Evolutionary conservation across 2,888 invertebrate species (phyloP).

Genomic region (Megaustenia siamemsis): DNA sequence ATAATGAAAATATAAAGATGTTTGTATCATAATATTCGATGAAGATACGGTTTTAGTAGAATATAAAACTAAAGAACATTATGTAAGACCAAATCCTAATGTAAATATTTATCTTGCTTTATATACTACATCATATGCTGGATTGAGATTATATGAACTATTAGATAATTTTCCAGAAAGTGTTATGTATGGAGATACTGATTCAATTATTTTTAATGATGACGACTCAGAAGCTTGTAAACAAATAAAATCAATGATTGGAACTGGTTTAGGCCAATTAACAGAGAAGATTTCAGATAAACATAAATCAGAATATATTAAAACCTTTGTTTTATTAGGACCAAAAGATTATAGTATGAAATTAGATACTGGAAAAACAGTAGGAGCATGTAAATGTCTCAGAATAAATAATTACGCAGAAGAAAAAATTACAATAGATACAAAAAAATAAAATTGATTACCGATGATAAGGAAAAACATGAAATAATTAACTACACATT

Average conservation of each 20-base stretch:
- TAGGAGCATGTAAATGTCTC: neutral
- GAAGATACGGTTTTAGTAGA: constrained; percentile 4
- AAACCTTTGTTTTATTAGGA: constrained; percentile 3
- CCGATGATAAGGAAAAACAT: neutral
- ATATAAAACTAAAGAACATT: constrained; percentile 24
- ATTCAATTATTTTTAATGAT: constrained; percentile 17
- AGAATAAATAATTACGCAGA: neutral
- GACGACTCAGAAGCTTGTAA: constrained; percentile 11
- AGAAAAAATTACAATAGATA: constrained; percentile 25
- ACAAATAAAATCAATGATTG: constrained; percentile 11
- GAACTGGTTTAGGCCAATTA: constrained; percentile 8
- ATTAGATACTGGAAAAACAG: neutral
- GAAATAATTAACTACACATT: constrained; percentile 7
- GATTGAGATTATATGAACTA: constrained; percentile 10
- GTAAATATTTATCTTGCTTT: constrained; percentile 15
- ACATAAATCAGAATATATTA: constrained; percentile 13
- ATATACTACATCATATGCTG: constrained; percentile 6
- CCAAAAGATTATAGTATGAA: constrained; percentile 17
- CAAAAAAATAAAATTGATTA: constrained; percentile 1
- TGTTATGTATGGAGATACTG: constrained; percentile 1
- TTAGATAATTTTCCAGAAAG: constrained; percentile 6
- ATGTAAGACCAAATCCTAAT: constrained; percentile 18
- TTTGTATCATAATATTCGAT: constrained; percentile 6
- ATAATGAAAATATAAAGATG: constrained; percentile 28
- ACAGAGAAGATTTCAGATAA: neutral